A percentile compares a stretch with the other conserved stretches of the same genome.
phyloP scores from a whole-genome alignment of 2,888 invertebrate genomes.

The Electrophaes corylata region DNA sequence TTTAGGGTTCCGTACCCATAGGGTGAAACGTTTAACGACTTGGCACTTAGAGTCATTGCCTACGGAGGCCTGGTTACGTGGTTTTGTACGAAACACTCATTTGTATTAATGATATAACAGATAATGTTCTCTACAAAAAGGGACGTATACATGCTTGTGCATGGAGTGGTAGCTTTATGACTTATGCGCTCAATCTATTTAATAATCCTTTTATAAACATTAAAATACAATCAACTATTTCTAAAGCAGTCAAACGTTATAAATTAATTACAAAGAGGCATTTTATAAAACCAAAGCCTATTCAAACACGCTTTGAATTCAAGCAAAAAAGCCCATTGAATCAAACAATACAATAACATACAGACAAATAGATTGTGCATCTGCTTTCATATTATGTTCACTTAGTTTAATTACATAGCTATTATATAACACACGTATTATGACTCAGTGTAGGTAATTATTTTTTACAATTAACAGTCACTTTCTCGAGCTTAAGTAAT shows the following conservation, averaged over 20 bases:
- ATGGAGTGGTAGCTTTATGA: no score
- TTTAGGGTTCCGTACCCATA: no score
- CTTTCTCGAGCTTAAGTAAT: slow-evolving; percentile 29
- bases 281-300: slow-evolving; percentile 1
- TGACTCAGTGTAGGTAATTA: background rate
- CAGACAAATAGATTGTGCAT: slow-evolving; percentile 7
- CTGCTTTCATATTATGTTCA: slow-evolving; percentile 13
- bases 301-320: slow-evolving; percentile 5
- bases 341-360: slow-evolving; percentile 9
- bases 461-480: background rate
- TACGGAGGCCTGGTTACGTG: no score
- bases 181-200: background rate
- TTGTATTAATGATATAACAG: no score
- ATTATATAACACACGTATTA: slow-evolving; percentile 19
- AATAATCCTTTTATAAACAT: background rate
- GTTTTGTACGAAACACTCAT: no score
- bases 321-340: slow-evolving; percentile 4
- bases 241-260: background rate
- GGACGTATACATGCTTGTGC: no score
- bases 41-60: no score
- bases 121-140: no score
- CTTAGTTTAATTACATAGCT: slow-evolving; percentile 17
- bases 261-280: background rate
- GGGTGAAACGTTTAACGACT: no score
- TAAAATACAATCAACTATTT: background rate